Conservation (phyloP, 23 tunicate genomes). For the Trididemnum clinides region DNA sequence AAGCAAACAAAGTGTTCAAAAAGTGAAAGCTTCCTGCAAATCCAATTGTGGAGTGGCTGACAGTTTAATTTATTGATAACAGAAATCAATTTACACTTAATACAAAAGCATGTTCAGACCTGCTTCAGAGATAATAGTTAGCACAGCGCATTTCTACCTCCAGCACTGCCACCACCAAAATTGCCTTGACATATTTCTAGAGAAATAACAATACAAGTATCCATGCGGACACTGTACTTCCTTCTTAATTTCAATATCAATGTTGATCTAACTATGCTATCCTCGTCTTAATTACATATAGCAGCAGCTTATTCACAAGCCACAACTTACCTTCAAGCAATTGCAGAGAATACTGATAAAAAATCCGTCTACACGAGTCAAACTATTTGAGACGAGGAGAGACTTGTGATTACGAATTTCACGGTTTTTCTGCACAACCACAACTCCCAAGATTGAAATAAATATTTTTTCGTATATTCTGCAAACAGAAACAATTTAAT, state of each 20-base stretch:
- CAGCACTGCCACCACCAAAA: too few relatives aligned
- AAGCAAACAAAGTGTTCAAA: background rate
- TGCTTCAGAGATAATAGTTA: too few relatives aligned
- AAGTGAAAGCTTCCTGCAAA: too few relatives aligned
- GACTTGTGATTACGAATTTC: constrained; percentile 13
- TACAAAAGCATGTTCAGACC: background rate
- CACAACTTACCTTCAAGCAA: constrained; percentile 17
- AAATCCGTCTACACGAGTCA: constrained; percentile 19
- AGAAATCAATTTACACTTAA: background rate
- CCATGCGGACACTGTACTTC: too few relatives aligned
- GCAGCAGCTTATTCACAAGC: too few relatives aligned
- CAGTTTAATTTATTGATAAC: background rate
- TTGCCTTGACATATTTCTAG: too few relatives aligned
- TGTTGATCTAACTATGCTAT: background rate
- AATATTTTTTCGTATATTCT: constrained; percentile 47
- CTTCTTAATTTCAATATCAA: background rate
- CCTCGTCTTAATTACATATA: background rate
- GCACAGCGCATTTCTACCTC: too few relatives aligned
- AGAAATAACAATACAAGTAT: too few relatives aligned
- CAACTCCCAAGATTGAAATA: constrained; percentile 45
- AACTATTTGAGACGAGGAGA: constrained; percentile 14
- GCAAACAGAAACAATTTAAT: too few relatives aligned
- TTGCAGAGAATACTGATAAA: constrained; percentile 32
- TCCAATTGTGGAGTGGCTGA: background rate
- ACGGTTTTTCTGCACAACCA: background rate